A percentile compares a stretch with the other conserved stretches of the same genome.
Evolutionary conservation across 2,797 vertebrate genomes (phyloP).

Genomic region (Sphaeramia orbicularis): DNA sequence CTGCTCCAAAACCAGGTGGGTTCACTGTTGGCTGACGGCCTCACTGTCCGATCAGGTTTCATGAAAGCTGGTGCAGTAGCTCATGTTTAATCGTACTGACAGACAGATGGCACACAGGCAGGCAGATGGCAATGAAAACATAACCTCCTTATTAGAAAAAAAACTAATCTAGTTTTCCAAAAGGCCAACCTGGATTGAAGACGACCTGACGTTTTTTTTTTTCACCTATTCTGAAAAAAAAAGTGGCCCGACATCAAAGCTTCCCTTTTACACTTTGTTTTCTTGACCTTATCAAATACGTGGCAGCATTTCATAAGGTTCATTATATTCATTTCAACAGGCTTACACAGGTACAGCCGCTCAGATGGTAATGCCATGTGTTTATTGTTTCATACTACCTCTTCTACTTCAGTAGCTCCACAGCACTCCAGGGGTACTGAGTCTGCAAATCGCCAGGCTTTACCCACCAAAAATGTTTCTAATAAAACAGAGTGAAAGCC

Average conservation of each 20-base stretch:
- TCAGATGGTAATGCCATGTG: slow-evolving; percentile 37
- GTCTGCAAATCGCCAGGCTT: slow-evolving; percentile 43
- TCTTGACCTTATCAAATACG: not conserved
- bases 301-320: slow-evolving; percentile 9
- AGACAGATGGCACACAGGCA: too few relatives aligned
- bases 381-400: slow-evolving; percentile 52
- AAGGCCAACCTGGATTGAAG: too few relatives aligned
- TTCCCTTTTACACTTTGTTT: slow-evolving; percentile 2
- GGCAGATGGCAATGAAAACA: too few relatives aligned
- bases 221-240: not conserved
- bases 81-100: too few relatives aligned
- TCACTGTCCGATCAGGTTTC: too few relatives aligned
- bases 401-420: slow-evolving; percentile 22
- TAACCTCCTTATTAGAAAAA: too few relatives aligned
- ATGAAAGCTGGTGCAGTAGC: too few relatives aligned
- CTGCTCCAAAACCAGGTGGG: too few relatives aligned
- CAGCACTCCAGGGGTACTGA: slow-evolving; percentile 26
- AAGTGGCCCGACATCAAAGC: not conserved
- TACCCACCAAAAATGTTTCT: slow-evolving; percentile 55
- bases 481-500: slow-evolving; percentile 51
- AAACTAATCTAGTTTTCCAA: not conserved
- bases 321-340: slow-evolving; percentile 30
- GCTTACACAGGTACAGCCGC: slow-evolving; percentile 26
- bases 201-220: not conserved
- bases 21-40: too few relatives aligned